phyloP scores from a whole-genome alignment of 30 jellyfish, hydroid and myxozoan genomes.

The Rhopilema esculentum region DNA sequence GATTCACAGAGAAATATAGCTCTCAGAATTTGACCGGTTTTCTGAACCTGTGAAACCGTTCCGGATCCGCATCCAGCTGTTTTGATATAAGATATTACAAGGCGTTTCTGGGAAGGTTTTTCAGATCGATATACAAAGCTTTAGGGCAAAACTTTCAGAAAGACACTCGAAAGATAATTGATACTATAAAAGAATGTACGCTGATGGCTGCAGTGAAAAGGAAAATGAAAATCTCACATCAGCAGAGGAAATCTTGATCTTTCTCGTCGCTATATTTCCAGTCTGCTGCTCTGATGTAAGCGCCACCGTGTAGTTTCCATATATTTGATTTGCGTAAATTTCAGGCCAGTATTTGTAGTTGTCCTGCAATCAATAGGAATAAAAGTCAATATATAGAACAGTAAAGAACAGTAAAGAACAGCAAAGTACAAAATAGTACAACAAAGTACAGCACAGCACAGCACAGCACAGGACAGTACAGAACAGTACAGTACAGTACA shows the following conservation, averaged over 20 bases:
- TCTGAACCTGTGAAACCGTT: too few relatives aligned
- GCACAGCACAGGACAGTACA: neutral
- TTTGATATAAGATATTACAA: too few relatives aligned
- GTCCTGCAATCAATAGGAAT: slow-evolving; percentile 1
- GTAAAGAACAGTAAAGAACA: neutral
- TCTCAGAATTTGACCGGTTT: too few relatives aligned
- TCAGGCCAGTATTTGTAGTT: slow-evolving; percentile 90
- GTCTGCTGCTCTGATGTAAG: slow-evolving; percentile 69
- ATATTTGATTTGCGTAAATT: slow-evolving; percentile 42
- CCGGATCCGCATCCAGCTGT: too few relatives aligned
- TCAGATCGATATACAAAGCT: too few relatives aligned
- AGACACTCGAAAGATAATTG: too few relatives aligned
- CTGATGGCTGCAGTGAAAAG: too few relatives aligned
- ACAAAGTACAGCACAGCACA: neutral
- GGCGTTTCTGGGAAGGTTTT: too few relatives aligned
- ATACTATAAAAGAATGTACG: too few relatives aligned
- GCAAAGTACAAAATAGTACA: neutral
- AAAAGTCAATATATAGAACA: neutral
- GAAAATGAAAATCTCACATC: too few relatives aligned
- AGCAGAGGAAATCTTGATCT: slow-evolving; percentile 61
- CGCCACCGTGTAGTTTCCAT: slow-evolving; percentile 65
- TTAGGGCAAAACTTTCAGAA: too few relatives aligned
- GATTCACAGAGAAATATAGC: too few relatives aligned
- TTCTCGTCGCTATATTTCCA: slow-evolving; percentile 88
- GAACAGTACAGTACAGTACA: neutral